phyloP scores from a whole-genome alignment of 2,888 invertebrate species.

The Labia minor region DNA sequence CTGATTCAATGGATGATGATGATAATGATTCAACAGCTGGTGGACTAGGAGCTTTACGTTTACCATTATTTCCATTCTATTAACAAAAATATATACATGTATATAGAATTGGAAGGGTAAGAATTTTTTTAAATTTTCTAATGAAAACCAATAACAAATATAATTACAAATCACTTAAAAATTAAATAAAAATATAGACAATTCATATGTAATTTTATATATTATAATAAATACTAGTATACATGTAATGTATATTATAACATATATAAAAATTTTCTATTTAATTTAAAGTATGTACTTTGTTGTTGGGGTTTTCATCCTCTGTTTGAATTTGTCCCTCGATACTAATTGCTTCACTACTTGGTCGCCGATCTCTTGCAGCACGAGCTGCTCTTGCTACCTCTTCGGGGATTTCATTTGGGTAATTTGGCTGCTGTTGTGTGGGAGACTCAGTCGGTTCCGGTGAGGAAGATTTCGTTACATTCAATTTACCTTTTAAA shows the following conservation, averaged over 20 bases:
- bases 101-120: too few relatives aligned
- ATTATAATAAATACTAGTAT: too few relatives aligned
- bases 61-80: conserved; percentile 26
- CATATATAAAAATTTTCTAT: too few relatives aligned
- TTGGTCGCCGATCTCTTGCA: conserved; percentile 50
- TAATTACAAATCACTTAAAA: too few relatives aligned
- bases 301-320: conserved; percentile 28
- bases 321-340: not conserved
- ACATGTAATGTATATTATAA: too few relatives aligned
- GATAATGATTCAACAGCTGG: not conserved
- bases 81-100: too few relatives aligned
- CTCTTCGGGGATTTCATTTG: conserved; percentile 58
- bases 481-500: conserved; percentile 29
- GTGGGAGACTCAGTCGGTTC: conserved; percentile 40
- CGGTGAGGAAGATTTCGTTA: conserved; percentile 18
- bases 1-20: too few relatives aligned
- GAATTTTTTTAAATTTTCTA: too few relatives aligned
- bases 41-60: conserved; percentile 36
- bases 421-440: conserved; percentile 42
- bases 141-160: too few relatives aligned
- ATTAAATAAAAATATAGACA: too few relatives aligned
- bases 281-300: not conserved
- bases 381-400: conserved; percentile 62
- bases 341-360: conserved; percentile 23
- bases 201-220: too few relatives aligned